Base-by-base conservation (phyloP, 2,797 vertebrate species). In the Falco novaeseelandiae region DNA sequence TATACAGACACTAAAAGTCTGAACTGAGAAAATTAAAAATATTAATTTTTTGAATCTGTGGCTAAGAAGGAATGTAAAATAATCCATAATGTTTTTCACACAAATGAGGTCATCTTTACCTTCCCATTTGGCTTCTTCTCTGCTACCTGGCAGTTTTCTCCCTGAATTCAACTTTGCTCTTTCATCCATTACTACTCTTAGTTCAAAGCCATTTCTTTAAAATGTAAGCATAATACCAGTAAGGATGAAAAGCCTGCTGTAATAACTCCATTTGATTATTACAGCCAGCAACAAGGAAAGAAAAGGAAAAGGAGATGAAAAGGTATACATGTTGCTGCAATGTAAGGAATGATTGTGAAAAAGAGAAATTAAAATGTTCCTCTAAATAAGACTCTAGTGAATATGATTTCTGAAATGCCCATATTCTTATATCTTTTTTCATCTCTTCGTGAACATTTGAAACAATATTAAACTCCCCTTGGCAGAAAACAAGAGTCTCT, bases 11-110 rank as follows among this genome's bases (percentile, higher is more conserved):
- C 40, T 93, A 69, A 67, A 93, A 92, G 4, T 83, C 62, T 93
- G 54, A 91, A 70, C 65, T 44, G 57, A 82, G 86, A 92, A 95
- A 97, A 97, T 94, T 90, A 93, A 94, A 97, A 93, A 6, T 48
- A 90, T 96, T 95, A 65, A 21, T 94, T 95, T 94, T 83, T 91
- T 69, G 18, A 93, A 70, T 55, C 40, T 83, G 21, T 91, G 78
- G 19, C 25, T 49, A 57, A 76, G 6, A 82, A 93, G 49, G n/a
- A 77, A 82, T 78, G 27, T 58, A 92, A 93, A 96, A 57, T 23
- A 95, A 36, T 59, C 34, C 14, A 26, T 88, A 85, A 54, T 26
- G 6, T 12, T 93, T 79, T 93, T 84, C 23, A 5, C 84, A 38
- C n/a, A 71, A 46, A 81, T 59, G 82, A 72, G 30, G 7, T 38